Evolutionary conservation across 2,797 vertebrate species (phyloP).

Genomic region (Todus mexicanus): DNA sequence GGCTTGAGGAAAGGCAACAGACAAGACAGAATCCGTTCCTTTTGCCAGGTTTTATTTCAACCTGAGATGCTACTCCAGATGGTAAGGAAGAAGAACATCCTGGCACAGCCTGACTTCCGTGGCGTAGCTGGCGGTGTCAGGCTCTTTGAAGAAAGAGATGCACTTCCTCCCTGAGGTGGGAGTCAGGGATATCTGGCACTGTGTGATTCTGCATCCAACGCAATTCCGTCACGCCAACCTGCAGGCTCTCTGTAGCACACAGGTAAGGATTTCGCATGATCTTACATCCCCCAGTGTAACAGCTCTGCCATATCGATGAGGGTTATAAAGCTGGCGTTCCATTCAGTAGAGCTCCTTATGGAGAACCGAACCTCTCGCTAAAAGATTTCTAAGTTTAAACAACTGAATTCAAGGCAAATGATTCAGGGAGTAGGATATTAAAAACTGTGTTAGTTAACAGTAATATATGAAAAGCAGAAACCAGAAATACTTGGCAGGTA

Average conservation of each 20-base stretch:
- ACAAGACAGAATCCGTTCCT: not conserved
- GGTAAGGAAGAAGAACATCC: slow-evolving; percentile 12
- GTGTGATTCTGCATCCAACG: not conserved
- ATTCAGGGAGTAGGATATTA: not conserved
- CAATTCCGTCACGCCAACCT: not conserved
- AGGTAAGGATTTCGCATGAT: not conserved
- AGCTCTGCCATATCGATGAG: not conserved
- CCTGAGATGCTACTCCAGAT: not conserved
- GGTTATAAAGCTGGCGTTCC: not conserved
- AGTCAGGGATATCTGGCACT: not conserved
- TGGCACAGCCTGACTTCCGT: not conserved
- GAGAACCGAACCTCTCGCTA: not conserved
- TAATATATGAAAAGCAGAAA: not conserved
- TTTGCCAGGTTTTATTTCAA: not conserved
- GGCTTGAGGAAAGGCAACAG: not conserved
- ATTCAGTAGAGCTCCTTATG: not conserved
- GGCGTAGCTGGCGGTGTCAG: not conserved
- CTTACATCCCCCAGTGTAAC: not conserved
- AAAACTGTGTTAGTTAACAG: not conserved
- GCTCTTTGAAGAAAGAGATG: not conserved
- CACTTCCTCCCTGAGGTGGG: not conserved
- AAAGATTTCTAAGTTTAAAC: not conserved
- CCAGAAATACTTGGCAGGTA: not conserved
- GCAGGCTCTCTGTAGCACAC: not conserved
- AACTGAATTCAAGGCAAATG: not conserved